These are phyloP conservation scores for Tricholaema leucomelas DNA, from an alignment of 2,113 vertebrate genomes.

Conservation along the genomic window DNA sequence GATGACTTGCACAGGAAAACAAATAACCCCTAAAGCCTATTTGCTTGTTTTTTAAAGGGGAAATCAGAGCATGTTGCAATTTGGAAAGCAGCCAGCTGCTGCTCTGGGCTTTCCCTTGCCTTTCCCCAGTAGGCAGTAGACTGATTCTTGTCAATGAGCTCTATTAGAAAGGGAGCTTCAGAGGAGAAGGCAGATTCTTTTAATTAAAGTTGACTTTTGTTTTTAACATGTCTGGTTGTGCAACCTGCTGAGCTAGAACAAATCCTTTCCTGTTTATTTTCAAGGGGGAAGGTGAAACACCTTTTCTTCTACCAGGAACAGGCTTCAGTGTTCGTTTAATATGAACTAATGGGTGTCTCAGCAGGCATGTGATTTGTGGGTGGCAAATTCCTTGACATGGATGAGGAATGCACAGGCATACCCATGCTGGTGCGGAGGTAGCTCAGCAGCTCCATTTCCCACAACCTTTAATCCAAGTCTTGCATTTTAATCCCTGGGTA, in stretches of 20 bases:
- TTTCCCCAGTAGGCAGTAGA: neutral
- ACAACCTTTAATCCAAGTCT: neutral
- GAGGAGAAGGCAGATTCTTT: constrained; percentile 21
- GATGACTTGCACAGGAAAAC: neutral
- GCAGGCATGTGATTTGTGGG: constrained; percentile 72
- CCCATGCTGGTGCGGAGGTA: neutral
- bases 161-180: neutral
- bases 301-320: constrained; percentile 35
- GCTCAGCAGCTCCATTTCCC: constrained; percentile 1
- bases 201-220: constrained; percentile 52
- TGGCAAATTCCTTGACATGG: constrained; percentile 57
- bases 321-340: constrained; percentile 50
- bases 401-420: constrained; percentile 48
- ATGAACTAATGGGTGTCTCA: constrained; percentile 47
- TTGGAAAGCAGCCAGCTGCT: neutral
- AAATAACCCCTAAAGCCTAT: neutral
- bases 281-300: neutral
- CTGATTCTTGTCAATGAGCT: neutral
- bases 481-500: neutral
- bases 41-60: neutral
- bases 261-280: constrained; percentile 42
- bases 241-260: constrained; percentile 26
- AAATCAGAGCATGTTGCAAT: neutral
- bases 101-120: neutral
- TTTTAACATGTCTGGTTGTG: constrained; percentile 30